Evolutionary conservation across 1,140 invertebrate genomes (phyloP).

Genomic region (Micrasema minimum): DNA sequence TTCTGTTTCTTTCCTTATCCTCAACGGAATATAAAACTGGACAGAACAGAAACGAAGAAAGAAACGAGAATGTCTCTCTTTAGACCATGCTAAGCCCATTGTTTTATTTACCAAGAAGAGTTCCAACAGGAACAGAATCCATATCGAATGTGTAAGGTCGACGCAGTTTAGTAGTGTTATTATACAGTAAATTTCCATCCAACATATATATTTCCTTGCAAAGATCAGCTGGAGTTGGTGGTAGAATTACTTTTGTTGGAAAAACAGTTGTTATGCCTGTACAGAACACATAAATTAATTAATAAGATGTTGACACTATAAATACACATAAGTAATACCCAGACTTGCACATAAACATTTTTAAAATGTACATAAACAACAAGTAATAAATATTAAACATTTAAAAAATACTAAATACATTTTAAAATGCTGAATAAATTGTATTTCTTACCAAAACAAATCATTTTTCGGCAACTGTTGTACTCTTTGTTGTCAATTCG

Average conservation of each 20-base stretch:
- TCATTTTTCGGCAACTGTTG: slow-evolving; percentile 89
- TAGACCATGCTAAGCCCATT: too few relatives aligned
- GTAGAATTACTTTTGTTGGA: slow-evolving; percentile 14
- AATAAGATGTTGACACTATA: too few relatives aligned
- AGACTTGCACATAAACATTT: too few relatives aligned
- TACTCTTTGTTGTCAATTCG: slow-evolving; percentile 92
- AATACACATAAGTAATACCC: too few relatives aligned
- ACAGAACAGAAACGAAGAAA: not conserved
- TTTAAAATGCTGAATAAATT: not conserved
- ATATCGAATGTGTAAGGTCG: slow-evolving; percentile 88
- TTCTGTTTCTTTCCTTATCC: too few relatives aligned
- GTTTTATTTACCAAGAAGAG: slow-evolving; percentile 74
- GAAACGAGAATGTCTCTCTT: not conserved
- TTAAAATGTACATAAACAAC: too few relatives aligned
- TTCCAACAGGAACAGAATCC: slow-evolving; percentile 79
- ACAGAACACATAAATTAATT: too few relatives aligned
- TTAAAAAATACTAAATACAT: too few relatives aligned
- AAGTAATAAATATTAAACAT: not conserved
- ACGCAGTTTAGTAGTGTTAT: slow-evolving; percentile 73
- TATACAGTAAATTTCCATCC: slow-evolving; percentile 83
- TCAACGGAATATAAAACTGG: too few relatives aligned
- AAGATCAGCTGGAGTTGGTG: slow-evolving; percentile 86
- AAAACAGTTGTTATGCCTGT: slow-evolving; percentile 20
- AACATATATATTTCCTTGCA: slow-evolving; percentile 93
- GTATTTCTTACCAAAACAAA: slow-evolving; percentile 77